These are phyloP conservation scores for Xenops minutus DNA, from an alignment of 2,797 vertebrate species.

Conservation along the genomic window DNA sequence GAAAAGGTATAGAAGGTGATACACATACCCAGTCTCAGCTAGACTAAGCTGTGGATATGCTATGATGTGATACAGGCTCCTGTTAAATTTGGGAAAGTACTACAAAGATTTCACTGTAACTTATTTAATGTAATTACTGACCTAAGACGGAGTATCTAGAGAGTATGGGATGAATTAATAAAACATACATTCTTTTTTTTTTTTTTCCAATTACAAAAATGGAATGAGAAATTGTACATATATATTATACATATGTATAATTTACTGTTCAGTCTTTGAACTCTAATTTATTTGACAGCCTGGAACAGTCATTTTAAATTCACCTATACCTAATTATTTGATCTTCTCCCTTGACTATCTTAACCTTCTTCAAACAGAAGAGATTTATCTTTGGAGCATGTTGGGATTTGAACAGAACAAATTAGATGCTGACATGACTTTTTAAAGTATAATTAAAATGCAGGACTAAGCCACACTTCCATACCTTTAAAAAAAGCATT, in stretches of 20 bases:
- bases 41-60: neutral
- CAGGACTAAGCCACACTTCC: neutral
- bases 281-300: neutral
- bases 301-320: conserved; percentile 25
- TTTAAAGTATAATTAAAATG: neutral
- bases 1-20: neutral
- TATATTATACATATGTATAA: neutral
- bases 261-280: conserved; percentile 16
- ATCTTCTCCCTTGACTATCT: neutral
- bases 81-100: neutral
- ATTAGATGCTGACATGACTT: neutral
- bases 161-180: neutral
- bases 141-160: neutral
- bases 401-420: conserved; percentile 2
- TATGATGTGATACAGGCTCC: neutral
- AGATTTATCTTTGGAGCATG: neutral
- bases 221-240: neutral
- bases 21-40: neutral
- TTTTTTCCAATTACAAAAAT: neutral
- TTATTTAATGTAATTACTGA: neutral
- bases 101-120: neutral
- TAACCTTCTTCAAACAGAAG: conserved; percentile 24
- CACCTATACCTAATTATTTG: conserved; percentile 1
- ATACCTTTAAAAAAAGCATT: conserved; percentile 8
- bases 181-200: neutral